A percentile compares a stretch with the other conserved stretches of the same genome.
phyloP scores from a whole-genome alignment of 2,113 vertebrate species.

The Apodemus speciosus region DNA sequence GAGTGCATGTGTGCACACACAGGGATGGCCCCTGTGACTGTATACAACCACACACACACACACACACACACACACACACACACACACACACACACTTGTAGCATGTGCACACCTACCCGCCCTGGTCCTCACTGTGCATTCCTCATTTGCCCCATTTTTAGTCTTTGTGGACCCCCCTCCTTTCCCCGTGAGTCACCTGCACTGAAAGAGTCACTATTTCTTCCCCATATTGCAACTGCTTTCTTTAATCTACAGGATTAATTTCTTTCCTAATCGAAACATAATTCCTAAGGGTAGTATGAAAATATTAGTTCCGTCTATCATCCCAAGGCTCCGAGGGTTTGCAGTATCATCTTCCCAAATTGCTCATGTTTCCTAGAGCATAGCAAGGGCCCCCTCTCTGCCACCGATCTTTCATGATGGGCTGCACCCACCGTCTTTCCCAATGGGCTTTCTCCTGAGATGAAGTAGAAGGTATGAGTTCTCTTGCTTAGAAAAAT shows the following conservation, averaged over 20 bases:
- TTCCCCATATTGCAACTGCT: not conserved
- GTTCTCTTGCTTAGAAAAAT: conserved; percentile 57
- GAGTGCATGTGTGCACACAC: not conserved
- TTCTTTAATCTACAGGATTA: not conserved
- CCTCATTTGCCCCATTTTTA: not conserved
- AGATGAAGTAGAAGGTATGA: conserved; percentile 31
- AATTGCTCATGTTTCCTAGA: not conserved
- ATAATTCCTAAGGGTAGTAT: not conserved
- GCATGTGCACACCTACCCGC: not conserved
- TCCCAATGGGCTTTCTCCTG: not conserved
- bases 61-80: not conserved
- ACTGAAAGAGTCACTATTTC: not conserved
- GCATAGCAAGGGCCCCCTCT: not conserved
- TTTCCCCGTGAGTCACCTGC: not conserved
- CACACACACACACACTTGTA: not conserved
- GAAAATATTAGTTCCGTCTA: not conserved
- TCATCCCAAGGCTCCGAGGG: not conserved
- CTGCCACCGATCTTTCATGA: not conserved
- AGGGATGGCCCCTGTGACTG: not conserved
- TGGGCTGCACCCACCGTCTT: accelerated
- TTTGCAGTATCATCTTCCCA: conserved; percentile 1
- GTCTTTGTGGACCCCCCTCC: too few species aligned
- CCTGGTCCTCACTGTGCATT: accelerated
- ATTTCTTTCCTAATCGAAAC: not conserved
- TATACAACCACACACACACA: not conserved